These are phyloP conservation scores for Netelia inedita DNA, from an alignment of 2,888 invertebrate species.

Conservation along the genomic window DNA sequence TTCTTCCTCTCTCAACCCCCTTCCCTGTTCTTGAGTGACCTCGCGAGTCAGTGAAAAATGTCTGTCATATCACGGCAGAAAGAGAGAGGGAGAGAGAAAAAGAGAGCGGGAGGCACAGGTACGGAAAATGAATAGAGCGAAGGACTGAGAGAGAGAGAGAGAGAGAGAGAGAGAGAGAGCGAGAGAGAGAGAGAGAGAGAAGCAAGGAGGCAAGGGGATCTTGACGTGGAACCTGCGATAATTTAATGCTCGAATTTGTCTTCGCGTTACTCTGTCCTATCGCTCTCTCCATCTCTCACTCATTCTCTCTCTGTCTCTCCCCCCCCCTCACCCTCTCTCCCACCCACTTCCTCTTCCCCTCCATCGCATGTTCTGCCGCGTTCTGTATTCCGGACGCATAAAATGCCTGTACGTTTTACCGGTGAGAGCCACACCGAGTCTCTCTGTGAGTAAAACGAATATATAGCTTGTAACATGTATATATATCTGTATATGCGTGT, in stretches of 20 bases:
- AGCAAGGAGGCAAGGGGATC: constrained; percentile 55
- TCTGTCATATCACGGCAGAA: constrained; percentile 70
- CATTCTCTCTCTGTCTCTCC: constrained; percentile 29
- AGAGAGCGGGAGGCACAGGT: constrained; percentile 18
- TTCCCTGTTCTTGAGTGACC: background rate
- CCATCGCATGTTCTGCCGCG: constrained; percentile 14
- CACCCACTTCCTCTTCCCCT: constrained; percentile 29
- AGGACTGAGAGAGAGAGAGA: constrained; percentile 55
- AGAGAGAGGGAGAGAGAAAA: constrained; percentile 55
- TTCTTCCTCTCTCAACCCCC: background rate
- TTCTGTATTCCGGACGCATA: constrained; percentile 63
- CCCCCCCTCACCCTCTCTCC: constrained; percentile 40
- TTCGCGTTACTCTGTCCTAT: constrained; percentile 58
- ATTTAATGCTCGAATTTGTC: constrained; percentile 71
- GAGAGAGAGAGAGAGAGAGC: constrained; percentile 21
- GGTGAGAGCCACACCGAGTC: constrained; percentile 12
- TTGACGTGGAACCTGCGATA: constrained; percentile 68
- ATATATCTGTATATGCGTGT: constrained; percentile 2
- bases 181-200: constrained; percentile 33
- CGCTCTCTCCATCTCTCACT: constrained; percentile 46
- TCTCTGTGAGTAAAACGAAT: constrained; percentile 54
- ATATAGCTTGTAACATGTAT: background rate
- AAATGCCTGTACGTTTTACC: constrained; percentile 61
- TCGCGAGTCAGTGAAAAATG: constrained; percentile 69
- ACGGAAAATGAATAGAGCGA: constrained; percentile 33